phyloP scores from a whole-genome alignment of 2,113 vertebrate species.

The Nesogale talazaci region DNA sequence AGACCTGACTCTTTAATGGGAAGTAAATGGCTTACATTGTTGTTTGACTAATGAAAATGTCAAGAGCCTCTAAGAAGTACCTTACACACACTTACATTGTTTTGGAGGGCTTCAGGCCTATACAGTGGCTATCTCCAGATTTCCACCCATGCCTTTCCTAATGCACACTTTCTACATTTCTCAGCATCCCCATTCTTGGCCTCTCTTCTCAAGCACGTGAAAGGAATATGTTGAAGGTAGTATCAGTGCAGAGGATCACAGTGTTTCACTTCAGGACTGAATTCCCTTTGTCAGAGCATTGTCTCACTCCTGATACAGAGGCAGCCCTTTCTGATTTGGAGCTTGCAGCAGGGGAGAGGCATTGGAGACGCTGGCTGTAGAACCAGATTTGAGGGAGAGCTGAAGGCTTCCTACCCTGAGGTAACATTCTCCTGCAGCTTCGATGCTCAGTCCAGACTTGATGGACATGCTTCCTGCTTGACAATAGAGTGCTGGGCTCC shows the following conservation, averaged over 20 bases:
- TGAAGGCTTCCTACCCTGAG: neutral
- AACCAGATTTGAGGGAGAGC: neutral
- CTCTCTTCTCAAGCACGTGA: neutral
- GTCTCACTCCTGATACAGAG: neutral
- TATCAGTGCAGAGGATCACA: neutral
- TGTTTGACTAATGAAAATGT: conserved; percentile 46
- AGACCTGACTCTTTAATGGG: conserved; percentile 77
- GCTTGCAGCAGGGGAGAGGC: too few species aligned
- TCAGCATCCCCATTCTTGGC: neutral
- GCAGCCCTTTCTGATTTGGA: too few species aligned
- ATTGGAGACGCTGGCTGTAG: neutral
- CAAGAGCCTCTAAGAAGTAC: neutral
- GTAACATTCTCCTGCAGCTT: neutral
- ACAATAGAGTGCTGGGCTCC: neutral
- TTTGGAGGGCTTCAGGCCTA: too few species aligned
- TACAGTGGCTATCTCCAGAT: neutral
- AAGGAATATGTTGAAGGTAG: neutral
- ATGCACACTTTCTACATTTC: accelerated
- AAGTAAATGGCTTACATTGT: conserved; percentile 81
- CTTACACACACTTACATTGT: neutral
- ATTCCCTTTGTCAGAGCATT: neutral
- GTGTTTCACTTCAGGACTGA: accelerated
- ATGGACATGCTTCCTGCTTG: neutral
- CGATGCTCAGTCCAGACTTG: neutral
- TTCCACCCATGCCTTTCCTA: too few species aligned